Evolutionary conservation across 2,888 invertebrate genomes (phyloP), one percentile per base, ranked within the genome.

Genomic region (Diarsia mendica): DNA sequence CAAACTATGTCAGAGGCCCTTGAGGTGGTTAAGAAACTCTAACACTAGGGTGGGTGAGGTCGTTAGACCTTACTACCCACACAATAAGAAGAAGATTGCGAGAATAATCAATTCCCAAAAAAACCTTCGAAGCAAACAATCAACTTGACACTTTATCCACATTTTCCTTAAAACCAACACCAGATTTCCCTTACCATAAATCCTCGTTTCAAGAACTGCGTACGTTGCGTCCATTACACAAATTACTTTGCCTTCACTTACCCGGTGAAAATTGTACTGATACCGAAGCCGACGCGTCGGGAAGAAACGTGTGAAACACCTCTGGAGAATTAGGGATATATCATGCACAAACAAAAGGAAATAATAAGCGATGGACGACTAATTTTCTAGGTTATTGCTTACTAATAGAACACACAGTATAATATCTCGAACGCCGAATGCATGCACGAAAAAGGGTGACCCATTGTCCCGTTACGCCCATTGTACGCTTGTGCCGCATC

Each of bases 291-390:
- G 91, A 88, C 20, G 89, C 91, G 72, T 94, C 93, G 65, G 94
- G 93, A 67, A 93, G 93, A 82, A 89, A 92, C 11, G 94, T 93
- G 86, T 95, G 94, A 90, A 94, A 94, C 87, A 93, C 90, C 85
- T 95, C 95, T 95, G 94, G 80, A 90, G 85, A 75, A 8, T 49
- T 67, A 88, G 88, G 87, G 85, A 85, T 87, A 89, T 82, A 67
- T 69, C 85, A 88, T 86, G 83, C 86, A 83, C 69, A 82, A 83
- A 85, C 69, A 82, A 82, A 87, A 82, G 48, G 75, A 20, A 15
- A 66, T 2, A 63, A 77, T 86, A 86, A 86, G 88, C 86, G 18
- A 82, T 80, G 78, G 20, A 39, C 1, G n/a, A 63, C 72, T 74
- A 85, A 69, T 48, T 28, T 28, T 63, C 33, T 66, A 81, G 13